phyloP scores from a whole-genome alignment of 2,113 vertebrate genomes.

The Ochotona princeps region DNA sequence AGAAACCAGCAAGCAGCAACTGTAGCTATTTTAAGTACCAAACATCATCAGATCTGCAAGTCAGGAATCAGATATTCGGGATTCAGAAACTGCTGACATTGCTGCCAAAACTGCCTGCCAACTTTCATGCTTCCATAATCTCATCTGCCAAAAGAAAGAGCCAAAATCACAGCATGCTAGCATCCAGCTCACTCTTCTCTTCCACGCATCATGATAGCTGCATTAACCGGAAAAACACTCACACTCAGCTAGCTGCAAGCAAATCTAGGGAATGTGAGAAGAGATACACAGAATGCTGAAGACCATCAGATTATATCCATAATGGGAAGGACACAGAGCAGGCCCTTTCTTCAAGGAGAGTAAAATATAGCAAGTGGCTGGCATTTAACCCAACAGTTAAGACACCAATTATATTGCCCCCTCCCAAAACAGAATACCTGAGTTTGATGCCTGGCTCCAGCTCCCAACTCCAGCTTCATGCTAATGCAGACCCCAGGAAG shows the following conservation, averaged over 20 bases:
- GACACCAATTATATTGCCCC: no score
- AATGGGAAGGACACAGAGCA: neutral
- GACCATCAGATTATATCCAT: neutral
- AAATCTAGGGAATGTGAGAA: neutral
- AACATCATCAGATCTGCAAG: neutral
- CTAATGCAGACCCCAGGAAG: no score
- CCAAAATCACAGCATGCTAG: neutral
- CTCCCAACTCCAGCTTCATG: no score
- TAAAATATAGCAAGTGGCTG: neutral
- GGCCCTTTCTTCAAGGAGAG: neutral
- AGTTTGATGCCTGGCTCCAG: no score
- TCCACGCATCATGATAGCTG: neutral
- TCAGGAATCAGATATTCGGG: neutral
- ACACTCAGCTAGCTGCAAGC: neutral
- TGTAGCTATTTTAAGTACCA: neutral
- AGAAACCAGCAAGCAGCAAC: neutral
- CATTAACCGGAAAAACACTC: neutral
- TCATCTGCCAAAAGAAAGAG: neutral
- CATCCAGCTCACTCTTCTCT: neutral
- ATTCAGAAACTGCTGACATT: neutral
- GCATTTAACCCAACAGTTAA: no score
- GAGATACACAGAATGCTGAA: neutral
- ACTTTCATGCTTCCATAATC: neutral
- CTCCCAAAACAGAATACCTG: no score
- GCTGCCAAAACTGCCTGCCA: conserved; percentile 13